Base-by-base conservation (phyloP, 2,888 invertebrate genomes). In the Allygus modestus region DNA sequence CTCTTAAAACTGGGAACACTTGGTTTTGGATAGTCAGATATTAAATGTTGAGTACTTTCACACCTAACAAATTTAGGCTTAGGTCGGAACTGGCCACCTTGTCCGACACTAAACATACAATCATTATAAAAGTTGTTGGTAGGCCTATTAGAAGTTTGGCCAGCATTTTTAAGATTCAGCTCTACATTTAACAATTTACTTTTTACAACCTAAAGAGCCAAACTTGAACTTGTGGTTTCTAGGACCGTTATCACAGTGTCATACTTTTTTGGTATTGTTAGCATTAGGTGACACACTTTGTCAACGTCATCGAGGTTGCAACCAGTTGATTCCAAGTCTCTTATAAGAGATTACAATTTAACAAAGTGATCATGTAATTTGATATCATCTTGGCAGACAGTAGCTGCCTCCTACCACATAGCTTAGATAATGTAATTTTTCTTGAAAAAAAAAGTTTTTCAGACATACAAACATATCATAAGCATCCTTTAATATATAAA, bases 191-290 rank as follows among this genome's bases (percentile, higher is more conserved):
- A 51, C 12, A 84, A 58, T 69, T 71, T 77, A 11, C 79, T 86
- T 17, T 51, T 86, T 28, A 85, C 85, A 77, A 83, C 85, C 1
- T 86, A 81, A 1, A 86, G 4, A n/a, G 43, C 85, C 15, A 85
- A 51, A 12, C 58, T 54, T 1, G 65, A 26, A 12, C 79, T n/a
- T 5, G 65, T 15, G 7, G 86, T 86, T 65, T 85, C 86, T 17
- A 86, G 20, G 1, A 85, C 79, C 9, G 86, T 85, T 9, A 84
- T 79, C 4, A 85, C 82, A 2, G 26, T 82, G 7, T 82, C 84
- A 31, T 77, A 65, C 31, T 31, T 65, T 4, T 65, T 65, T 2
- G 85, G 81, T 37, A 85, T 51, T 2, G 82, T 85, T 54, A 84
- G 37, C 51, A 85, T 41, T 9, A 85, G 73, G 17, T 85, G 82